A percentile compares a stretch with the other conserved stretches of the same genome.
Conservation (phyloP, 2,797 vertebrate genomes). For the Thripadectes ignobilis region DNA sequence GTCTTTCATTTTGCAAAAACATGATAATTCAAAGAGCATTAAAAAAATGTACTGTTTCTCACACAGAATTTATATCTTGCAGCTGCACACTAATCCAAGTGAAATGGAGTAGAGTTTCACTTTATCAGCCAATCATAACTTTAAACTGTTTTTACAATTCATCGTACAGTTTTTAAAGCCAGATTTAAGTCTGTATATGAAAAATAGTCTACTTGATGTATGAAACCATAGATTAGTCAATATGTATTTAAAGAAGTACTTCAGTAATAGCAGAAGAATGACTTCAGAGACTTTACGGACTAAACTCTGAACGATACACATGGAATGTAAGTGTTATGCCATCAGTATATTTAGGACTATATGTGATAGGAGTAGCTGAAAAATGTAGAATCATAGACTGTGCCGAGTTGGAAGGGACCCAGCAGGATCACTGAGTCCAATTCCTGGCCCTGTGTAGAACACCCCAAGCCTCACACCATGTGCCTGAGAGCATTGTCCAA, state of each 20-base stretch:
- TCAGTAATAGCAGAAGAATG: slow-evolving; percentile 55
- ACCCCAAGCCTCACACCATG: neutral
- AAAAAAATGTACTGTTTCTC: slow-evolving; percentile 69
- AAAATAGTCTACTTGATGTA: slow-evolving; percentile 70
- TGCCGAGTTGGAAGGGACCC: neutral
- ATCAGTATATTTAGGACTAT: neutral
- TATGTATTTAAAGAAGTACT: slow-evolving; percentile 49
- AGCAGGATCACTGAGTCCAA: neutral
- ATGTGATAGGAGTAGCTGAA: slow-evolving; percentile 2
- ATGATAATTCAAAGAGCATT: slow-evolving; percentile 74
- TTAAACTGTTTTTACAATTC: slow-evolving; percentile 76
- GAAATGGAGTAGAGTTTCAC: slow-evolving; percentile 68
- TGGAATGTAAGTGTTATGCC: slow-evolving; percentile 19
- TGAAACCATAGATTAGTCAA: slow-evolving; percentile 66
- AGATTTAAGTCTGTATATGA: slow-evolving; percentile 69
- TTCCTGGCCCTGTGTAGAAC: neutral
- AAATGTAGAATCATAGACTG: neutral
- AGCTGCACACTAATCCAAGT: slow-evolving; percentile 70
- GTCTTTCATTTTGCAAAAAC: slow-evolving; percentile 73
- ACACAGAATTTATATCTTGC: slow-evolving; percentile 73
- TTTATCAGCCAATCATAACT: slow-evolving; percentile 76
- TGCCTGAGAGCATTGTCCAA: neutral
- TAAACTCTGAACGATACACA: neutral
- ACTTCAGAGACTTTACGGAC: neutral
- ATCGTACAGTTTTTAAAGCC: slow-evolving; percentile 72